These are phyloP conservation scores for Nymphalis io DNA, from an alignment of 1,140 invertebrate genomes.

Conservation along the genomic window DNA sequence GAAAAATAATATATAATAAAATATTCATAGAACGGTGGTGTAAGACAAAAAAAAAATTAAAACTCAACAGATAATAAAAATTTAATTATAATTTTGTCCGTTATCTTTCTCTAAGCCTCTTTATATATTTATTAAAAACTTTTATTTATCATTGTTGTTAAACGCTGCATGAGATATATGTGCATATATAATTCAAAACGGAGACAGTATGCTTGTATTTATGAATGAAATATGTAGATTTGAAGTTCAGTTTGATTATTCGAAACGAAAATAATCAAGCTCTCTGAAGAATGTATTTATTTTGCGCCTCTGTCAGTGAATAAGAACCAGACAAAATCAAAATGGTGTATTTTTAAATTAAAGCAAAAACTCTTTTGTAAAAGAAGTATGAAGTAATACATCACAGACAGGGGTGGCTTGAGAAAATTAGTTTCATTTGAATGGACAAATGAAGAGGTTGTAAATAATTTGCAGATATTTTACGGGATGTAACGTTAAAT, in stretches of 20 bases:
- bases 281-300: neutral
- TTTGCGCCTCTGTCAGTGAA: constrained; percentile 17
- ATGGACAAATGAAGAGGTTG: neutral
- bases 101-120: neutral
- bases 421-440: neutral
- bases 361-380: neutral
- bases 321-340: neutral
- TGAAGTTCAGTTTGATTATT: neutral
- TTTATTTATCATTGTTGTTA: constrained; percentile 5
- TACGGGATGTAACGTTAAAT: constrained; percentile 19
- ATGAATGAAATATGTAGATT: constrained; percentile 1
- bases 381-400: neutral
- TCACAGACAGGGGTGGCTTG: constrained; percentile 11
- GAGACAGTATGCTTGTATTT: neutral
- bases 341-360: no score
- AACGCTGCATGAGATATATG: constrained; percentile 13
- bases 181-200: neutral
- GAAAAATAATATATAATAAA: no score
- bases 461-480: constrained; percentile 19
- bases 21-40: no score
- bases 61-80: neutral
- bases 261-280: neutral
- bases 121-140: neutral
- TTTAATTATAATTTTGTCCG: neutral
- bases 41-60: neutral